A percentile compares a stretch with the other conserved stretches of the same genome.
Evolutionary conservation across 2,888 invertebrate genomes (phyloP).

Genomic region (Ceratothoa steindachneri): DNA sequence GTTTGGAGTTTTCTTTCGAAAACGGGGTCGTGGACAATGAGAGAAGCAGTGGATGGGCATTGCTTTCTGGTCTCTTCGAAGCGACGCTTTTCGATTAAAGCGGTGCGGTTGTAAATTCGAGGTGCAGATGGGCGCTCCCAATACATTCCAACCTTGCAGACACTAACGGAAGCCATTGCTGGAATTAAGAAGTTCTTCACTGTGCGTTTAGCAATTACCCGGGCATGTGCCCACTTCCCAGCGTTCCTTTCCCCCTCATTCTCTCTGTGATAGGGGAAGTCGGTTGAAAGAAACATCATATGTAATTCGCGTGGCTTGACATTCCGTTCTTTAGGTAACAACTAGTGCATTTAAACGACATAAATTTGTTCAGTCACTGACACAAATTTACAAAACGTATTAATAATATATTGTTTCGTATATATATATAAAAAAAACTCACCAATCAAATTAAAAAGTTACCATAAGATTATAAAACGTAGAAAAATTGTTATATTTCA

Average conservation of each 20-base stretch:
- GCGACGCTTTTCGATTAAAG: slow-evolving; percentile 20
- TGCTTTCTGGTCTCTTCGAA: slow-evolving; percentile 5
- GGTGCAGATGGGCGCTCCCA: slow-evolving; percentile 43
- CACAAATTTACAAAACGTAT: background rate
- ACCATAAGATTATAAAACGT: no score
- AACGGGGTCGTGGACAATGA: background rate
- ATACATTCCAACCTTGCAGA: slow-evolving; percentile 43
- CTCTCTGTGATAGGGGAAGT: background rate
- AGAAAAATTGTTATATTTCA: slow-evolving; percentile 17
- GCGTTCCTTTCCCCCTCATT: background rate
- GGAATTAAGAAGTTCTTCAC: background rate
- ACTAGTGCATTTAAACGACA: background rate
- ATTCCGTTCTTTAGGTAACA: background rate
- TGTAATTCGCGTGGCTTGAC: slow-evolving; percentile 8
- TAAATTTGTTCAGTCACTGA: background rate
- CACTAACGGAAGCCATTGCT: slow-evolving; percentile 36
- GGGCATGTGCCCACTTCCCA: background rate
- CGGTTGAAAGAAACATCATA: no score
- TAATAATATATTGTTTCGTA: background rate
- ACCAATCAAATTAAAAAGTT: background rate
- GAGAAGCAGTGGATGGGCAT: background rate
- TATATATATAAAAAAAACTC: background rate
- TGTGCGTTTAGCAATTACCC: background rate
- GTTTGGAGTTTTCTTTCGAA: background rate
- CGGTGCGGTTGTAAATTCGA: slow-evolving; percentile 29